A percentile compares a stretch with the other conserved stretches of the same genome.
Conservation (phyloP, 1,140 invertebrate genomes). For the Dendroctonus ponderosae region DNA sequence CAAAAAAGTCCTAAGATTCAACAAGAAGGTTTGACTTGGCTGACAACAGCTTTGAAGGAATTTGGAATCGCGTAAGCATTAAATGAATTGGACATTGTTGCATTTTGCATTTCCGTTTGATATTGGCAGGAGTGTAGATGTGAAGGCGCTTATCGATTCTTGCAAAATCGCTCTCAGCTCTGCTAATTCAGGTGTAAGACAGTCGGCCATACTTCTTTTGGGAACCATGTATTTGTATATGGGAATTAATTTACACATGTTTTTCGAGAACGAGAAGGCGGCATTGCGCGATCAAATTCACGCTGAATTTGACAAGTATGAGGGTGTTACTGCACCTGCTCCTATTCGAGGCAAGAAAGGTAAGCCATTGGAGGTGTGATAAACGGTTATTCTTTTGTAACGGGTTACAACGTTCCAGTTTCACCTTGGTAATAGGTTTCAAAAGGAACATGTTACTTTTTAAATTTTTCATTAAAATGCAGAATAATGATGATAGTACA, state of each 20-base stretch:
- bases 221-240: conserved; percentile 80
- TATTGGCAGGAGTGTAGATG: conserved; percentile 64
- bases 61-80: conserved; percentile 74
- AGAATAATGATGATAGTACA: too few relatives aligned
- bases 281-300: conserved; percentile 82
- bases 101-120: conserved; percentile 5
- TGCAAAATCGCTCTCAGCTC: conserved; percentile 81
- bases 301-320: conserved; percentile 80
- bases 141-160: conserved; percentile 76
- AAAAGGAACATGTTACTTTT: too few relatives aligned
- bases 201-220: conserved; percentile 66
- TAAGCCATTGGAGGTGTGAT: too few relatives aligned
- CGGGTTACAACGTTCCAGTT: too few relatives aligned
- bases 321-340: conserved; percentile 66
- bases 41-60: conserved; percentile 73
- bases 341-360: conserved; percentile 63
- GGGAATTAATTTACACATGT: conserved; percentile 70
- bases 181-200: conserved; percentile 80
- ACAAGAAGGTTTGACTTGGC: conserved; percentile 79
- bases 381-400: too few relatives aligned
- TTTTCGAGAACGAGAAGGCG: conserved; percentile 86
- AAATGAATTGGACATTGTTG: neutral
- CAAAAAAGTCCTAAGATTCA: conserved; percentile 93
- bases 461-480: too few relatives aligned
- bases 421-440: too few relatives aligned